Evolutionary conservation across 30 jellyfish, hydroid and myxozoan species (phyloP), one percentile per base, ranked within the genome.

Genomic region (Cassiopea xamachana): DNA sequence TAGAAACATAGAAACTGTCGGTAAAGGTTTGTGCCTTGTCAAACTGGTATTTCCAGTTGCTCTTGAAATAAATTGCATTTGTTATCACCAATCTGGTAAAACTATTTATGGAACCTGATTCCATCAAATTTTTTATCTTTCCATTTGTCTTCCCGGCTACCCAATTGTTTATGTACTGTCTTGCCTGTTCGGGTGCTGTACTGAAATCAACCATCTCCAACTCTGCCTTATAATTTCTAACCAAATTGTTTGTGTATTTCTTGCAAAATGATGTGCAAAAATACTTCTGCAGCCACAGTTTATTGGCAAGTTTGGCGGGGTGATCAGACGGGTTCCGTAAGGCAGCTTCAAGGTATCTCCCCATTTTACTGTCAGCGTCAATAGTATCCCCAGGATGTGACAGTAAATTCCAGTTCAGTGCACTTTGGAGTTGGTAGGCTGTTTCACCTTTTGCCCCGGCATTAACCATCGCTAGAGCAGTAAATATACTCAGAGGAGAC

Each of bases 1-100:
- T 27, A 8, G 88, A 71, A 16, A 91, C 91, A 59, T 84, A 48
- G 80, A 91, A 91, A 15, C 27, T 55, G 18, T 51, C 86, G 39
- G 39, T 62, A 27, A 47, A 72, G 46, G 93, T 75, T 12, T 18
- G 13, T n/a, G 69, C 1, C 48, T 82, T 61, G 69, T 91, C 91
- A 75, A 91, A 91, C 39, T 78, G 80, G 80, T 75, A 58, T 71
- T 83, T 77, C 97, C 97, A 91, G 83, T 82, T 69, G 46, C 92
- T 60, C 55, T 91, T 83, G 91, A 91, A 91, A 51, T 91, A 91
- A 67, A 91, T 77, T 48, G 97, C 97, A 69, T 91, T 91, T 14
- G 92, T 83, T 16, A 91, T 43, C 12, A 91, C 91, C 39, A 91
- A 64, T 48, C 97, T 83, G 12, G 97, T 91, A 39, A 78, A 55